Evolutionary conservation across 2,888 invertebrate genomes (phyloP).

Genomic region (Caenorhabditis sp.): DNA sequence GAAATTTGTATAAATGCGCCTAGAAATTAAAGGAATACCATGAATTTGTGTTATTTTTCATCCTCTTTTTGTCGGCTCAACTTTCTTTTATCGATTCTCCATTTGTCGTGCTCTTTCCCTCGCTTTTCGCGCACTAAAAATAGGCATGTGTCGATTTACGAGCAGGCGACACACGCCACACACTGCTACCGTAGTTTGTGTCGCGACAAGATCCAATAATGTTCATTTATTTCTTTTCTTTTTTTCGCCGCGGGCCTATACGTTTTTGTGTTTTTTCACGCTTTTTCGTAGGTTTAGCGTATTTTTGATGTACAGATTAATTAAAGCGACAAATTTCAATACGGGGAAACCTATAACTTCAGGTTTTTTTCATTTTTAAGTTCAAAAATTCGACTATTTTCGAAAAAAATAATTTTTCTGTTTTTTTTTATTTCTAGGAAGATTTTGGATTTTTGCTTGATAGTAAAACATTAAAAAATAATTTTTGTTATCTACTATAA

Average conservation of each 20-base stretch:
- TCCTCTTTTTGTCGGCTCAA: no score
- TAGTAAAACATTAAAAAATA: no score
- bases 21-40: no score
- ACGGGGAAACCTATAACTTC: neutral
- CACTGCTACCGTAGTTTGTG: neutral
- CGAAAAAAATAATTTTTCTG: neutral
- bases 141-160: neutral
- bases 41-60: no score
- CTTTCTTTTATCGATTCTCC: no score
- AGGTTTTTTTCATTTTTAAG: neutral
- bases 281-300: conserved; percentile 11
- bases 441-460: no score
- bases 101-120: no score
- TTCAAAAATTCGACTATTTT: neutral
- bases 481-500: no score
- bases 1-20: no score
- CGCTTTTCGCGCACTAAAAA: no score
- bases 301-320: neutral
- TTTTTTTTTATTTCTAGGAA: neutral
- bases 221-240: conserved; percentile 7
- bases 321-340: conserved; percentile 1
- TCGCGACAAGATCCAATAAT: conserved; percentile 6
- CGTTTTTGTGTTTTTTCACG: conserved; percentile 11
- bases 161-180: neutral
- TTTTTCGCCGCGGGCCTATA: conserved; percentile 11